phyloP scores from a whole-genome alignment of 2,888 invertebrate genomes.

The Pandemis corylana region DNA sequence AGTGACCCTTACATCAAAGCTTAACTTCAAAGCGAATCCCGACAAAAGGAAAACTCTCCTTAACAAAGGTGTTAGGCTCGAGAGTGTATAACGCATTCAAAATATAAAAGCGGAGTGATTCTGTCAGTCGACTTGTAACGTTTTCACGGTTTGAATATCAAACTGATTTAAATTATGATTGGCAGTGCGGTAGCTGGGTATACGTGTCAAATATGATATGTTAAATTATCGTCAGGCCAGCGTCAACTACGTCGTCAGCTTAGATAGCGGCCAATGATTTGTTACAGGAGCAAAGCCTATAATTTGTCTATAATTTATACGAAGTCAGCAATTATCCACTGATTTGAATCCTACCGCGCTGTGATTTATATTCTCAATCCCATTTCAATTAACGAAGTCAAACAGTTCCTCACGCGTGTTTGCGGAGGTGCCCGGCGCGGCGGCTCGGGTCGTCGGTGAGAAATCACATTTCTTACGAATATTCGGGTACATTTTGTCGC shows the following conservation, averaged over 20 bases:
- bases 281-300: background rate
- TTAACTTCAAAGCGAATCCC: slow-evolving; percentile 28
- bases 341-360: slow-evolving; percentile 9
- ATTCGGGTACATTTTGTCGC: slow-evolving; percentile 41
- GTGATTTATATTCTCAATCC: slow-evolving; percentile 27
- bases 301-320: slow-evolving; percentile 4
- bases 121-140: background rate
- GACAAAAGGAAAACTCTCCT: slow-evolving; percentile 33
- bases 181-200: background rate
- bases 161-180: slow-evolving; percentile 7
- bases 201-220: background rate
- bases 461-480: slow-evolving; percentile 42
- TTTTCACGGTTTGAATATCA: background rate
- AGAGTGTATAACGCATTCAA: slow-evolving; percentile 15
- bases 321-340: slow-evolving; percentile 12
- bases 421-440: slow-evolving; percentile 13
- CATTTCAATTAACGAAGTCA: slow-evolving; percentile 37
- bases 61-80: slow-evolving; percentile 21
- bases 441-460: slow-evolving; percentile 18
- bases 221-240: too few species aligned
- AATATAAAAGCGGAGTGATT: slow-evolving; percentile 6
- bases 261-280: background rate
- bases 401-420: slow-evolving; percentile 30
- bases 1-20: slow-evolving; percentile 36
- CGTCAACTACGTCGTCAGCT: background rate